These are phyloP conservation scores for Mycalesis mineus DNA, from an alignment of 2,888 invertebrate genomes.

Conservation along the genomic window DNA sequence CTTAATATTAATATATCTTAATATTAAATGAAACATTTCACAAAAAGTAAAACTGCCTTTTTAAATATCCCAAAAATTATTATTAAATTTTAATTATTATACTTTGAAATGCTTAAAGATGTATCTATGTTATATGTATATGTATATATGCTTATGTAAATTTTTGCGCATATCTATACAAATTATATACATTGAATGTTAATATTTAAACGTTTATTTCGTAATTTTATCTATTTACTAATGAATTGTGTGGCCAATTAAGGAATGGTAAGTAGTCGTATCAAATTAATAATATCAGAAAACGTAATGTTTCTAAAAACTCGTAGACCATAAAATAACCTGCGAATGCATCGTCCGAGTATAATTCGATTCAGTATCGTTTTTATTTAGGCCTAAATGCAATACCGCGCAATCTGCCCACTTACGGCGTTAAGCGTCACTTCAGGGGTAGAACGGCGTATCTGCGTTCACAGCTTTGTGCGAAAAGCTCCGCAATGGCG, in stretches of 20 bases:
- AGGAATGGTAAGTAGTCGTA: neutral
- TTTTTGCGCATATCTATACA: too few species aligned
- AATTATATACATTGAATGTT: too few species aligned
- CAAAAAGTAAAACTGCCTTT: too few species aligned
- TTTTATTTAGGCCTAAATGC: constrained; percentile 74
- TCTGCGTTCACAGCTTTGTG: constrained; percentile 40
- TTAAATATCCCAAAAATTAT: too few species aligned
- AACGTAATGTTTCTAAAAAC: neutral
- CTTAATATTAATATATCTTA: too few species aligned
- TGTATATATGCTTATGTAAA: too few species aligned
- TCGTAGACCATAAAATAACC: constrained; percentile 23
- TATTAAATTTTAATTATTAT: too few species aligned
- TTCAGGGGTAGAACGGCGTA: constrained; percentile 47
- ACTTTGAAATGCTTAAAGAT: too few species aligned
- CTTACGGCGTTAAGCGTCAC: constrained; percentile 68
- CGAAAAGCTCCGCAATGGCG: constrained; percentile 63
- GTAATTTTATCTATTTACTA: too few species aligned
- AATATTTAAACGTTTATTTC: too few species aligned
- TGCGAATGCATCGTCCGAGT: constrained; percentile 33
- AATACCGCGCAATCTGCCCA: constrained; percentile 74
- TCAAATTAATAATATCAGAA: neutral
- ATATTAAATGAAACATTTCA: too few species aligned
- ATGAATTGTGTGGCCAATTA: neutral
- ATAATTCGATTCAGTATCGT: constrained; percentile 51
- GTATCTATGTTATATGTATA: too few species aligned